Base-by-base conservation (phyloP, 2,113 vertebrate species). In the Esox niger region DNA sequence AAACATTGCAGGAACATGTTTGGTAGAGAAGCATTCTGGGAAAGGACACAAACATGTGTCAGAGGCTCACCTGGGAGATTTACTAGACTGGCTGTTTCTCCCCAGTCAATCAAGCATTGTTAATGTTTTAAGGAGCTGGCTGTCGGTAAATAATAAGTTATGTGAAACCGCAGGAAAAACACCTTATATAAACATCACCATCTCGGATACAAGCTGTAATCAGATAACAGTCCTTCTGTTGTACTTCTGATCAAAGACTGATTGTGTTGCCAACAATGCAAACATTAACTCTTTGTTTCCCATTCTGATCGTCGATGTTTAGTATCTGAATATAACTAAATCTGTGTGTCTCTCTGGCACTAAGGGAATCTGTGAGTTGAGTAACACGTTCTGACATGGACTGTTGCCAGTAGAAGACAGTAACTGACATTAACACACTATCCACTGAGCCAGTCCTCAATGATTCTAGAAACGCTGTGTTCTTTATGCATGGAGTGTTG, bases 401-500 rank as follows among this genome's bases (percentile, higher is more conserved):
- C 65, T 27, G 26, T 62, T 64, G 60, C 31, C 47, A 11, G 31
- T 3, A 20, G n/a, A 4, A 11, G n/a, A n/a, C n/a, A n/a, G n/a
- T n/a, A n/a, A n/a, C n/a, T n/a, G n/a, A n/a, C 6, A 46, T 29
- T 32, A 62, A 17, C 31, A n/a, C 6, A 46, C 30, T 32, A 62
- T 20, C 31, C 15, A 27, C 6, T 52, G 11, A 20, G 25, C 10
- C 30, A 20, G 27, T 1, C 21, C n/a, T 10, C 38, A 17, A 21
- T 6, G 1, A 23, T 7, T 21, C 35, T 20, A 72, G 5, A 6
- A 9, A 4, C n/a, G 21, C 17, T 52, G 47, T 1, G 27, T 17
- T 1, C 6, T n/a, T 66, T 33, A 62, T 26, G 2, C 11, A 72
- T 86, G 75, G 83, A 86, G 79, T 57, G 10, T 20, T 83, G 77